phyloP scores from a whole-genome alignment of 1,140 invertebrate genomes.

The Battus philenor region DNA sequence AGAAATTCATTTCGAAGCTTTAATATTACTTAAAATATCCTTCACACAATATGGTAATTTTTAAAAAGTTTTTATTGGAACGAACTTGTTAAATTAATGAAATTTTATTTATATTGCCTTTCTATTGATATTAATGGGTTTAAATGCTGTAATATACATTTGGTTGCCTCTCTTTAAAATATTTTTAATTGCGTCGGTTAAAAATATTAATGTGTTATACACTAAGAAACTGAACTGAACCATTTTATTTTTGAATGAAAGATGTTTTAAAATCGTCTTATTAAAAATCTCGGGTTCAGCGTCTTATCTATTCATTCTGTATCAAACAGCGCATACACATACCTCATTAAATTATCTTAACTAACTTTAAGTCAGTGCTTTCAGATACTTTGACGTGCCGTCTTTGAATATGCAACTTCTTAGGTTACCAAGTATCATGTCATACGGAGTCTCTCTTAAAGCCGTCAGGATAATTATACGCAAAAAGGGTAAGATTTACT shows the following conservation, averaged over 20 bases:
- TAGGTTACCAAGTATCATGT: conserved; percentile 8
- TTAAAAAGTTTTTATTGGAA: too few species aligned
- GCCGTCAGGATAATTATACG: neutral
- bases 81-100: too few species aligned
- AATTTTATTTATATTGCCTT: too few species aligned
- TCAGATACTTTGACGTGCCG: conserved; percentile 8
- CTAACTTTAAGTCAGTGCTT: conserved; percentile 10
- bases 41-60: too few species aligned
- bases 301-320: conserved; percentile 5
- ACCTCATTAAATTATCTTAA: conserved; percentile 16
- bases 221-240: too few species aligned
- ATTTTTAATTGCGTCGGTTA: too few species aligned
- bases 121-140: too few species aligned
- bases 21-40: too few species aligned
- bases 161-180: too few species aligned
- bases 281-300: neutral
- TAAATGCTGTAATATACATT: neutral
- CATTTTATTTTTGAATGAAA: too few species aligned
- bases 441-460: neutral
- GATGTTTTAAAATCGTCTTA: neutral
- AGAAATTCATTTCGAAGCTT: too few species aligned
- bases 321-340: neutral
- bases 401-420: conserved; percentile 9
- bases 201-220: too few species aligned
- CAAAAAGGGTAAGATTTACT: conserved; percentile 3